phyloP scores from a whole-genome alignment of 2,888 invertebrate species.

The Linyphia triangularis region DNA sequence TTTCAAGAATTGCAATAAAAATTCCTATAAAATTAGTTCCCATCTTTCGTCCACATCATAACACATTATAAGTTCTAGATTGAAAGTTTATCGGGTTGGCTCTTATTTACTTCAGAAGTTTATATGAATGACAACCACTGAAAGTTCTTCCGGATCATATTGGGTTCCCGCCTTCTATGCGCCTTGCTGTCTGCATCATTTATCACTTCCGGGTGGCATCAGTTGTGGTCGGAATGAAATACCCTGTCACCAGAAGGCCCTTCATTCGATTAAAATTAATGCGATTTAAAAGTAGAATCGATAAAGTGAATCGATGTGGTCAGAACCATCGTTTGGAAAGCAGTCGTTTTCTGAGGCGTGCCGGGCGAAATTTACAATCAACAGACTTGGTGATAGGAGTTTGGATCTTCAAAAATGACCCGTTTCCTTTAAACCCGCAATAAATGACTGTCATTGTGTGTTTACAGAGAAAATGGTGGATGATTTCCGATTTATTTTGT shows the following conservation, averaged over 20 bases:
- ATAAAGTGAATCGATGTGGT: not conserved
- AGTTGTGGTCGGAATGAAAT: conserved; percentile 35
- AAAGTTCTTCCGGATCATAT: not conserved
- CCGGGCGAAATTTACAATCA: too few relatives aligned
- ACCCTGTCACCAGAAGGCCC: conserved; percentile 45
- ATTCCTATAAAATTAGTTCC: not conserved
- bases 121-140: not conserved
- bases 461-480: too few relatives aligned
- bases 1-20: not conserved
- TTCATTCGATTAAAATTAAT: conserved; percentile 50
- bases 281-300: conserved; percentile 41
- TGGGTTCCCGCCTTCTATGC: not conserved
- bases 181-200: not conserved
- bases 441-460: too few relatives aligned
- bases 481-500: too few relatives aligned
- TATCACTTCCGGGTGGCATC: not conserved
- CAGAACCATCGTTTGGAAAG: too few relatives aligned
- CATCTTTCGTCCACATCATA: not conserved
- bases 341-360: too few relatives aligned
- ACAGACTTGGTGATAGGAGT: too few relatives aligned
- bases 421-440: too few relatives aligned
- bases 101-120: not conserved
- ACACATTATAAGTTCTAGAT: not conserved
- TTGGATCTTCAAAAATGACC: too few relatives aligned
- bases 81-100: not conserved